Evolutionary conservation across 2,797 vertebrate species (phyloP).

Genomic region (Oreonectes daqikongensis): DNA sequence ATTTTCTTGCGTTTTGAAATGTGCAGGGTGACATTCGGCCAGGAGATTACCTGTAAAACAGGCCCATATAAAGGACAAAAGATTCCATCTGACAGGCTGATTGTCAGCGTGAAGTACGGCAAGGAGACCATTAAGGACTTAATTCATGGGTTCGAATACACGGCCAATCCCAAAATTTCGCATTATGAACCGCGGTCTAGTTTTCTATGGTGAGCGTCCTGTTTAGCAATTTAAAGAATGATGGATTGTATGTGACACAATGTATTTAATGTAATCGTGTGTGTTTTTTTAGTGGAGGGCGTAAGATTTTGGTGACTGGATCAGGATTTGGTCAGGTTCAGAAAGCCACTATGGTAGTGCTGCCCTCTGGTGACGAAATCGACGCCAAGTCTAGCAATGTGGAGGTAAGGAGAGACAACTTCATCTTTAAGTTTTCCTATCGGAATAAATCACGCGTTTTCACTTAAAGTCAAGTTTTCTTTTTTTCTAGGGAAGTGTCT

Average conservation of each 20-base stretch:
- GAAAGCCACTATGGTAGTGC: constrained; percentile 70
- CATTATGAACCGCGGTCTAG: constrained; percentile 64
- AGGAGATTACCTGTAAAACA: constrained; percentile 71
- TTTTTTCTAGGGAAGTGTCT: constrained; percentile 4
- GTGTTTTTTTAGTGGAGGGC: constrained; percentile 85
- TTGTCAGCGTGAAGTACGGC: constrained; percentile 70
- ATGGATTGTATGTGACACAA: background rate
- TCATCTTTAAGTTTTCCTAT: background rate
- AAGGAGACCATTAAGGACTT: constrained; percentile 65
- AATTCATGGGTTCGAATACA: constrained; percentile 66
- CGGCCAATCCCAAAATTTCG: constrained; percentile 71
- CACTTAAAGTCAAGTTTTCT: constrained; percentile 15
- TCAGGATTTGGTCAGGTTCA: constrained; percentile 83
- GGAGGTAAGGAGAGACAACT: constrained; percentile 60
- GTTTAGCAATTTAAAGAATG: background rate
- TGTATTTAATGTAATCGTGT: constrained; percentile 41
- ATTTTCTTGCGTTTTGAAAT: constrained; percentile 54
- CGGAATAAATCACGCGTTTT: background rate
- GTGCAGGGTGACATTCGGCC: constrained; percentile 69
- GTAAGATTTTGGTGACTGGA: constrained; percentile 83
- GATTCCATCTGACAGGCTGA: constrained; percentile 56
- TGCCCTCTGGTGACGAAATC: constrained; percentile 60
- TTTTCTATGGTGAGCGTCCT: constrained; percentile 69
- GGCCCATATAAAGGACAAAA: constrained; percentile 61
- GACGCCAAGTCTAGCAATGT: constrained; percentile 21